Conservation (phyloP, 2,113 vertebrate genomes). For the Sinocyclocheilus rhinocerous region DNA sequence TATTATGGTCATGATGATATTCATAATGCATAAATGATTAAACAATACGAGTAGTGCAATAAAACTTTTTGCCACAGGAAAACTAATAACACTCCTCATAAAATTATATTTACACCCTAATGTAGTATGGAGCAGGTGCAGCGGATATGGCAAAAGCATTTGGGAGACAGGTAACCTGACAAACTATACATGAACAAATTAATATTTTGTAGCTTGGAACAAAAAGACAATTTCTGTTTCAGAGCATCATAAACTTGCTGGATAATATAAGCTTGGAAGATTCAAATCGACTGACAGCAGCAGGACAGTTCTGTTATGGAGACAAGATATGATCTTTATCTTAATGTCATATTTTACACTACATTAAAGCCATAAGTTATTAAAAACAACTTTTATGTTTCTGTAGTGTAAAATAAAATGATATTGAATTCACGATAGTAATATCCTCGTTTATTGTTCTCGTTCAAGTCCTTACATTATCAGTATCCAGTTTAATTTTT, state of each 20-base stretch:
- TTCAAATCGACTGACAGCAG: neutral
- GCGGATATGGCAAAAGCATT: conserved; percentile 75
- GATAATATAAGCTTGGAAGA: conserved; percentile 31
- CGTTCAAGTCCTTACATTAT: conserved; percentile 7
- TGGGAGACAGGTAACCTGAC: conserved; percentile 64
- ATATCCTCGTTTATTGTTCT: conserved; percentile 9
- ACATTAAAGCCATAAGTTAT: neutral
- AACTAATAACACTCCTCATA: neutral
- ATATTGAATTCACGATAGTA: neutral
- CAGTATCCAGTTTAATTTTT: neutral
- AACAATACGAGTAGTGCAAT: neutral
- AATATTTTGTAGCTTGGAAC: neutral
- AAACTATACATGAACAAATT: neutral
- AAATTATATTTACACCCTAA: conserved; percentile 19
- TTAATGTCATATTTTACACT: neutral
- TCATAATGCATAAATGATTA: neutral
- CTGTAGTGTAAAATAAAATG: neutral
- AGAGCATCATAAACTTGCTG: conserved; percentile 53
- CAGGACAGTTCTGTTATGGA: neutral
- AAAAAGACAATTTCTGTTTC: conserved; percentile 3
- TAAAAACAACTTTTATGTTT: neutral
- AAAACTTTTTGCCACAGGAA: neutral
- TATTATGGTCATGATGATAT: neutral
- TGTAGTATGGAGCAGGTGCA: conserved; percentile 67
- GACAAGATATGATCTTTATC: neutral